These are phyloP conservation scores for Torymus tubicola DNA, from an alignment of 2,888 invertebrate species.

Conservation along the genomic window DNA sequence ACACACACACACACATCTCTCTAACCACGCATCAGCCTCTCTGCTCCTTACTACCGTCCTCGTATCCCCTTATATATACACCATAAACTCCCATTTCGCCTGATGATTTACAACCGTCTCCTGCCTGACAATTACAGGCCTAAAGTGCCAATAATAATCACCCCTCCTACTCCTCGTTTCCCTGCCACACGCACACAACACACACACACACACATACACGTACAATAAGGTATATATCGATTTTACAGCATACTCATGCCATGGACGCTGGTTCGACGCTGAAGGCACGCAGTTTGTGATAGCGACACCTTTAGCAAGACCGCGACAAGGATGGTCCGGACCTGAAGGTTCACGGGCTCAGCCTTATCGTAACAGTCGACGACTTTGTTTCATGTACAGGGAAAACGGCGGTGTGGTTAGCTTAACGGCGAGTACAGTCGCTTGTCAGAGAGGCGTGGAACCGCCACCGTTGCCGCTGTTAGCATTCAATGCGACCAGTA, in stretches of 20 bases:
- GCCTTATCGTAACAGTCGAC: conserved; percentile 76
- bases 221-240: conserved; percentile 2
- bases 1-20: no score
- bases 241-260: conserved; percentile 88
- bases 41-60: no score
- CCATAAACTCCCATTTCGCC: conserved; percentile 10
- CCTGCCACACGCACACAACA: neutral
- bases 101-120: conserved; percentile 18
- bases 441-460: conserved; percentile 72
- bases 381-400: conserved; percentile 88
- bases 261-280: conserved; percentile 87
- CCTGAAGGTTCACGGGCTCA: conserved; percentile 75
- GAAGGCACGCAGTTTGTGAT: conserved; percentile 92
- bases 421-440: conserved; percentile 74
- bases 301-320: conserved; percentile 84
- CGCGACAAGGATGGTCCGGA: conserved; percentile 62
- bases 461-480: conserved; percentile 76
- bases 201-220: neutral
- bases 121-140: conserved; percentile 1
- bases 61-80: no score
- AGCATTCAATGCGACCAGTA: conserved; percentile 84
- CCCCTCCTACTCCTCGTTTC: neutral
- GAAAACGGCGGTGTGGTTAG: conserved; percentile 78
- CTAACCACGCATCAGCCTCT: no score
- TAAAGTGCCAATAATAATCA: conserved; percentile 32